Conservation (phyloP, 2,797 vertebrate species). For the Xerus rutilus region DNA sequence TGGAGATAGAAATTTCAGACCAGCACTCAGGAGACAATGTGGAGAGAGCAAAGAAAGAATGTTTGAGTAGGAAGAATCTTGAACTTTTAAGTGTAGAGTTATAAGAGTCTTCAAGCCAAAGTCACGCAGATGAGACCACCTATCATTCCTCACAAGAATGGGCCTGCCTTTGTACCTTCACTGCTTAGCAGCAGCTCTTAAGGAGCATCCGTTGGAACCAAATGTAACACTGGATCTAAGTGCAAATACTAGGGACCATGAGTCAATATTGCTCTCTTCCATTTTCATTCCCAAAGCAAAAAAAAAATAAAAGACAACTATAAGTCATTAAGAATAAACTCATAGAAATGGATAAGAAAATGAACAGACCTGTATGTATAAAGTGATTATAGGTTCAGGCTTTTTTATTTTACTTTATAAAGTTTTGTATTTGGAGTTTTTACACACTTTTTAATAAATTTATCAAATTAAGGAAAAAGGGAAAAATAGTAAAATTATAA, state of each 20-base stretch:
- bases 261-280: neutral
- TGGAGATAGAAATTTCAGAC: neutral
- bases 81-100: neutral
- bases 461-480: neutral
- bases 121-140: neutral
- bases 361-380: neutral
- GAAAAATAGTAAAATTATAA: neutral
- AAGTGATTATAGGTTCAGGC: neutral
- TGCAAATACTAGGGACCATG: fast-evolving
- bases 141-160: neutral
- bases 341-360: neutral
- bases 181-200: neutral
- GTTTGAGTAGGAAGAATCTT: neutral
- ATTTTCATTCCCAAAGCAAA: neutral
- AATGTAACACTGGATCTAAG: neutral
- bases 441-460: neutral
- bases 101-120: neutral
- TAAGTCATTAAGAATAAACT: neutral
- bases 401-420: neutral
- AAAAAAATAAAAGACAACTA: neutral
- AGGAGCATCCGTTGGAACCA: neutral
- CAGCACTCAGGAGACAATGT: neutral
- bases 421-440: neutral
- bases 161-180: neutral
- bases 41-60: neutral